phyloP scores from a whole-genome alignment of 1,140 invertebrate genomes.

The Choristoneura fumiferana region DNA sequence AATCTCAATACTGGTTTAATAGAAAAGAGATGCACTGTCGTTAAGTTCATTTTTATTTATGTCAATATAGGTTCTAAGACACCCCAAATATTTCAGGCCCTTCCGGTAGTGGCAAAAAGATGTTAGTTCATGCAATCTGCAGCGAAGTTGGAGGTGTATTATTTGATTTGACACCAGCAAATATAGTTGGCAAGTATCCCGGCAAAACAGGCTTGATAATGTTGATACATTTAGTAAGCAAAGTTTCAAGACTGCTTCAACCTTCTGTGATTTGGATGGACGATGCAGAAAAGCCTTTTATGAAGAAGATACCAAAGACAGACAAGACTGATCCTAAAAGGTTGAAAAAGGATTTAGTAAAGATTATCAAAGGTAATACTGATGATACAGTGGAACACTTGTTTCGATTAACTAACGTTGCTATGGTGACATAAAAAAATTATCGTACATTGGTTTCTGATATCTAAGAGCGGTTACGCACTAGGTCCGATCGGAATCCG shows the following conservation, averaged over 20 bases:
- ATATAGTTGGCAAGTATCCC: constrained; percentile 95
- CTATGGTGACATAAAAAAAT: too few relatives aligned
- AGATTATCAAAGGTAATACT: constrained; percentile 87
- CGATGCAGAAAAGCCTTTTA: constrained; percentile 94
- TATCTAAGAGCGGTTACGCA: too few relatives aligned
- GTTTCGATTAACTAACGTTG: too few relatives aligned
- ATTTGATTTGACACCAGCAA: constrained; percentile 93
- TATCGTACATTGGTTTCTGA: too few relatives aligned
- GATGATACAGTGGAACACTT: too few relatives aligned
- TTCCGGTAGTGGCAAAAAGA: constrained; percentile 91
- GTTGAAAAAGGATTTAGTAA: constrained; percentile 95
- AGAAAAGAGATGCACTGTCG: too few relatives aligned
- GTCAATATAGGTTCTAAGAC: too few relatives aligned
- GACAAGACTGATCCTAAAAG: constrained; percentile 96
- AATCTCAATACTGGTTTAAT: too few relatives aligned
- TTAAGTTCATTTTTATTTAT: too few relatives aligned
- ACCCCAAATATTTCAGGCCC: constrained; percentile 82
- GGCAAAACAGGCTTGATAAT: constrained; percentile 96
- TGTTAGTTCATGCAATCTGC: constrained; percentile 92
- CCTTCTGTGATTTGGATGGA: constrained; percentile 96
- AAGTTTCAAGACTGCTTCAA: constrained; percentile 87
- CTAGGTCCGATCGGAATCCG: too few relatives aligned
- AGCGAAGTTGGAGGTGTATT: constrained; percentile 93
- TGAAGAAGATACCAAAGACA: constrained; percentile 94
- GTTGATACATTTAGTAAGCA: constrained; percentile 85